phyloP scores from a whole-genome alignment of 2,113 vertebrate genomes.

The Pseudorasbora parva region DNA sequence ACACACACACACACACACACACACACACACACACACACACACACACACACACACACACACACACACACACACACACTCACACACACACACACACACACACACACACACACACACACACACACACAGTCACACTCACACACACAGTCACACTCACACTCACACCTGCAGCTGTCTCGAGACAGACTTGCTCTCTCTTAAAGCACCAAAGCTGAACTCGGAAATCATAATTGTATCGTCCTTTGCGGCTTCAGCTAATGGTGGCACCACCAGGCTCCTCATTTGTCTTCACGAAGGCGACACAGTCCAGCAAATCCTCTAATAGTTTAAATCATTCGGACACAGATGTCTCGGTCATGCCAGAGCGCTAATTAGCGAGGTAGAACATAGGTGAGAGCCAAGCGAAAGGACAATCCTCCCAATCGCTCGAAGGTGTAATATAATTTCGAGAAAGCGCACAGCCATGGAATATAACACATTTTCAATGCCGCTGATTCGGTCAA shows the following conservation, averaged over 20 bases:
- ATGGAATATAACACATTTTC: constrained; percentile 10
- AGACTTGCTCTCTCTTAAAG: not conserved
- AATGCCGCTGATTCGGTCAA: not conserved
- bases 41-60: constrained; percentile 3
- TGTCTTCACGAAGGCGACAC: constrained; percentile 45
- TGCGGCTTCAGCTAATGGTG: constrained; percentile 35
- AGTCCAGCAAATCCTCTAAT: constrained; percentile 53
- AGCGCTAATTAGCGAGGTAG: constrained; percentile 52
- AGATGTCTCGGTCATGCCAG: constrained; percentile 55
- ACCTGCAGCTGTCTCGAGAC: constrained; percentile 22
- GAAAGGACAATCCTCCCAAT: constrained; percentile 48
- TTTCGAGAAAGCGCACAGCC: not conserved
- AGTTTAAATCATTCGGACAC: constrained; percentile 46
- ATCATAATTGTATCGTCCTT: constrained; percentile 1
- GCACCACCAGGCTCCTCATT: constrained; percentile 39
- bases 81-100: not conserved
- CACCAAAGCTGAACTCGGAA: constrained; percentile 19
- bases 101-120: not conserved
- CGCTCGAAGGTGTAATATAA: constrained; percentile 32
- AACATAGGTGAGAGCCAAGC: constrained; percentile 48
- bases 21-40: no score
- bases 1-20: no score
- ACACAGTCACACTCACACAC: constrained; percentile 2
- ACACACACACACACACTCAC: not conserved
- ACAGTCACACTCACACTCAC: not conserved